phyloP scores from a whole-genome alignment of 1,140 invertebrate genomes.

The Reticulitermes speratus region DNA sequence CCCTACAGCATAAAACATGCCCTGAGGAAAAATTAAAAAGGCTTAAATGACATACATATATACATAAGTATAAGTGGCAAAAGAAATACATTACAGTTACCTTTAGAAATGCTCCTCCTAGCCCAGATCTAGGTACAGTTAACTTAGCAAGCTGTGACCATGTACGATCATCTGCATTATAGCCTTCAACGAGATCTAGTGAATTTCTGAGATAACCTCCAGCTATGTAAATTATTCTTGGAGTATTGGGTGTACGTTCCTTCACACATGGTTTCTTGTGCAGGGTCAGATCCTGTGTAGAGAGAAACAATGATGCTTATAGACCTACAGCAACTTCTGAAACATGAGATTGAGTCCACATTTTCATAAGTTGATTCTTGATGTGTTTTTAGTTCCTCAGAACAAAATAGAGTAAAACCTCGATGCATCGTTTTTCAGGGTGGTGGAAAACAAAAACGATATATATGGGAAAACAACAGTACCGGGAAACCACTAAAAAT shows the following conservation, averaged over 20 bases:
- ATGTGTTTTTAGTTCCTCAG: too few species aligned
- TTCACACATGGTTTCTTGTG: slow-evolving; percentile 79
- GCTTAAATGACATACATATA: not conserved
- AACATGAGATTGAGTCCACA: too few species aligned
- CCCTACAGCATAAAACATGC: slow-evolving; percentile 86
- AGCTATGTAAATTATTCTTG: slow-evolving; percentile 83
- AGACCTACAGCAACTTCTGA: too few species aligned
- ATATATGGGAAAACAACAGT: too few species aligned
- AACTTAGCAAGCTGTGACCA: slow-evolving; percentile 79
- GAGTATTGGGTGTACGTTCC: slow-evolving; percentile 80
- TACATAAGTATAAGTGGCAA: not conserved
- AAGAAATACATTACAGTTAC: slow-evolving; percentile 45
- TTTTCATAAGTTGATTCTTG: too few species aligned
- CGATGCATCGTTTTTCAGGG: too few species aligned
- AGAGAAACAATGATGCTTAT: not conserved
- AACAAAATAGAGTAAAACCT: too few species aligned
- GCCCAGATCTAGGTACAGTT: slow-evolving; percentile 79
- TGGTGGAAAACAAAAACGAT: too few species aligned
- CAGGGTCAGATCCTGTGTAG: slow-evolving; percentile 68
- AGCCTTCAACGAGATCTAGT: slow-evolving; percentile 82
- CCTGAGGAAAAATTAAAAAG: slow-evolving; percentile 48
- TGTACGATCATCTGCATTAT: slow-evolving; percentile 78
- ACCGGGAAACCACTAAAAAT: too few species aligned
- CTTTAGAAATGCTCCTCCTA: slow-evolving; percentile 83
- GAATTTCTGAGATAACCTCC: slow-evolving; percentile 87